A percentile compares a stretch with the other conserved stretches of the same genome.
These are phyloP conservation scores for Sebastes miniatus DNA, from an alignment of 2,797 vertebrate species.

Conservation along the genomic window DNA sequence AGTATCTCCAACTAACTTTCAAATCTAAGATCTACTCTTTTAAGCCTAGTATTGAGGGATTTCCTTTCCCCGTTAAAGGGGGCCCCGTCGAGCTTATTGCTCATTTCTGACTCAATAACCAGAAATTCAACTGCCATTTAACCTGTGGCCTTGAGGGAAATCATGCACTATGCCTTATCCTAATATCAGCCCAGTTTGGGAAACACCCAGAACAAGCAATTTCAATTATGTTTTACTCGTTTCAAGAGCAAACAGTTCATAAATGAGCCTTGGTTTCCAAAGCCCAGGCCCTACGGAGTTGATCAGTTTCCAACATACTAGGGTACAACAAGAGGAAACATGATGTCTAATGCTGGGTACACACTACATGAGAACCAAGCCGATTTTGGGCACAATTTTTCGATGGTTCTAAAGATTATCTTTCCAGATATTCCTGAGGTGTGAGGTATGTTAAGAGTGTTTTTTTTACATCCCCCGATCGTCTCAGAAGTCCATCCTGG, in stretches of 20 bases:
- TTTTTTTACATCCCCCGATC: too few species aligned
- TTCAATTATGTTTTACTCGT: not conserved
- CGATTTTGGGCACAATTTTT: too few species aligned
- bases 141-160: slow-evolving; percentile 1
- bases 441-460: too few species aligned
- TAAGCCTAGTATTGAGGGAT: not conserved
- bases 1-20: not conserved
- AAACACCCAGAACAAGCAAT: not conserved
- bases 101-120: not conserved
- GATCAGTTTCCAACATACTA: not conserved
- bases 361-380: too few species aligned
- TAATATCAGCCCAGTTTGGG: not conserved
- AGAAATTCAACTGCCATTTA: not conserved
- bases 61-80: not conserved
- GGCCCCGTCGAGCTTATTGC: not conserved
- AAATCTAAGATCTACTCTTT: not conserved
- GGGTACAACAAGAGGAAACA: not conserved
- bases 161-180: too few species aligned
- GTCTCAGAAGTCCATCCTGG: too few species aligned
- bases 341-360: too few species aligned
- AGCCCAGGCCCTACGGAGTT: not conserved
- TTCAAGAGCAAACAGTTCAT: not conserved
- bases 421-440: too few species aligned
- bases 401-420: too few species aligned
- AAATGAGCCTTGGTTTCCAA: not conserved